Conservation (phyloP, 1,140 invertebrate species). For the Heliothis subflexa region DNA sequence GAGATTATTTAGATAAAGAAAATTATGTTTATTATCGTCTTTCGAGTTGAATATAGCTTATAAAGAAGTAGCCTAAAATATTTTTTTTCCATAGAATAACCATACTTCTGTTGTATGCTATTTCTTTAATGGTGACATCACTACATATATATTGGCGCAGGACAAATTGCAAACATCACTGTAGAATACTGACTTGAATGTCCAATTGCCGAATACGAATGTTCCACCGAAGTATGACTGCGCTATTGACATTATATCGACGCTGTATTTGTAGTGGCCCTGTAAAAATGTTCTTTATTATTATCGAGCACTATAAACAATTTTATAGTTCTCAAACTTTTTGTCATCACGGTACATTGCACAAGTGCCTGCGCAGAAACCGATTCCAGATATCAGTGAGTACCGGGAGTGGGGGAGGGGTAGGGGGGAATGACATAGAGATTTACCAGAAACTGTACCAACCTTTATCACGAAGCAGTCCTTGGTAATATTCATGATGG, state of each 20-base stretch:
- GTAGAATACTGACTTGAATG: slow-evolving; percentile 44
- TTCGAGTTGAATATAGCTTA: too few species aligned
- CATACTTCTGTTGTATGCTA: not conserved
- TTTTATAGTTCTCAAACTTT: too few species aligned
- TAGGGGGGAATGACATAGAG: too few species aligned
- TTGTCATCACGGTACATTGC: too few species aligned
- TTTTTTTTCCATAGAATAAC: too few species aligned
- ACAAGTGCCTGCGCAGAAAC: too few species aligned
- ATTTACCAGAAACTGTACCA: not conserved
- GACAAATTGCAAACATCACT: slow-evolving; percentile 49
- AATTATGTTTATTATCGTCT: too few species aligned
- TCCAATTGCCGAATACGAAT: slow-evolving; percentile 47
- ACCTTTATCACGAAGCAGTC: slow-evolving; percentile 28
- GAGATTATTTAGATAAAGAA: not conserved
- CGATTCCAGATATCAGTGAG: too few species aligned
- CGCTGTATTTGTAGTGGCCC: slow-evolving; percentile 45
- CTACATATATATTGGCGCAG: slow-evolving; percentile 41
- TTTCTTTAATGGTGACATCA: slow-evolving; percentile 37
- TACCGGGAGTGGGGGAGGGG: too few species aligned
- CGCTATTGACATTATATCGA: slow-evolving; percentile 28
- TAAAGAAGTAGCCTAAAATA: too few species aligned
- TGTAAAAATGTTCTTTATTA: slow-evolving; percentile 27
- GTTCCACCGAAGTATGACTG: slow-evolving; percentile 43
- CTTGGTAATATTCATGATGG: slow-evolving; percentile 50
- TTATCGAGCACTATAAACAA: too few species aligned